These are phyloP conservation scores for Heliangelus exortis DNA, from an alignment of 2,797 vertebrate species.

Conservation along the genomic window DNA sequence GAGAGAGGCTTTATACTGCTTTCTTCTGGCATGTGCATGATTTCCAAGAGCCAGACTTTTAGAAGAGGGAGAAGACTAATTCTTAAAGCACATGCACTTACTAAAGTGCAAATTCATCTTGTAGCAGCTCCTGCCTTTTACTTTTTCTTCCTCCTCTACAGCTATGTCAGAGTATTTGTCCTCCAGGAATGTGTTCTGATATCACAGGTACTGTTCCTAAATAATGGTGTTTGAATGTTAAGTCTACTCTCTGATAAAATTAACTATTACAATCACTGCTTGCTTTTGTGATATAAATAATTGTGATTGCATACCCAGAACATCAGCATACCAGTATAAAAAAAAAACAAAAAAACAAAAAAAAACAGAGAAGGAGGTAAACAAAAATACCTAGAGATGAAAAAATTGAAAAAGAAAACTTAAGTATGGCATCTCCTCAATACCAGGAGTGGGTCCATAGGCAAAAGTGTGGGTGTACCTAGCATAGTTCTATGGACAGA, in stretches of 20 bases:
- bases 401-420: background rate
- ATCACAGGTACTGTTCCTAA: background rate
- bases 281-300: background rate
- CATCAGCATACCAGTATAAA: background rate
- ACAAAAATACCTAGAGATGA: background rate
- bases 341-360: too few species aligned
- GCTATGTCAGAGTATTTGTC: background rate
- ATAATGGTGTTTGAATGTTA: background rate
- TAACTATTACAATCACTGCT: background rate
- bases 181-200: background rate
- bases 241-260: background rate
- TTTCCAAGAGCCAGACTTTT: background rate
- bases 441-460: background rate
- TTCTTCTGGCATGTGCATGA: background rate
- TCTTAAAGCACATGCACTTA: background rate
- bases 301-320: background rate
- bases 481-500: background rate
- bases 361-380: background rate
- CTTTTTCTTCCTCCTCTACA: background rate
- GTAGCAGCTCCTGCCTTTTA: background rate
- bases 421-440: background rate
- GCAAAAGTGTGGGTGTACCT: background rate
- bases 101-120: background rate
- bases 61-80: background rate
- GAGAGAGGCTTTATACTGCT: background rate